Percentiles rank a stretch among this genome's conserved stretches.
These are phyloP conservation scores for Leucopsar rothschildi DNA, from an alignment of 2,113 vertebrate species.

Conservation along the genomic window DNA sequence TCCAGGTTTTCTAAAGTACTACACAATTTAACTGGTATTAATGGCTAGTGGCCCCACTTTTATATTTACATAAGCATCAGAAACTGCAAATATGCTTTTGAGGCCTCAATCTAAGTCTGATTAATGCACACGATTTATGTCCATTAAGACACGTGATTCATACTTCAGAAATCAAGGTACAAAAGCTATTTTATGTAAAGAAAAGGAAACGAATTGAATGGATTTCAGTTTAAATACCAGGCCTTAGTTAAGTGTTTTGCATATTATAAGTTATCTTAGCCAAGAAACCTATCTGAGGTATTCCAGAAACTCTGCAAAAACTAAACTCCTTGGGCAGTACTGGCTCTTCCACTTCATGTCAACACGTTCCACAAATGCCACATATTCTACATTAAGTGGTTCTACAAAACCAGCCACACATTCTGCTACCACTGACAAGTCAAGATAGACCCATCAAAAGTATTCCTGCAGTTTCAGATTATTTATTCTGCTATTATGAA, in stretches of 20 bases:
- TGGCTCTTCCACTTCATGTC: not conserved
- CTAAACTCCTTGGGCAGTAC: not conserved
- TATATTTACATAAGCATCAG: not conserved
- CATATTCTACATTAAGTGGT: not conserved
- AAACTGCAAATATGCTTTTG: not conserved
- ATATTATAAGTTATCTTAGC: not conserved
- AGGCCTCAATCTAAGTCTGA: not conserved
- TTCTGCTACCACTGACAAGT: not conserved
- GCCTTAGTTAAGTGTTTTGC: not conserved
- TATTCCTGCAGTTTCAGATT: not conserved
- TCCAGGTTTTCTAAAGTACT: not conserved
- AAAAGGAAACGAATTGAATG: not conserved
- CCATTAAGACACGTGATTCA: not conserved
- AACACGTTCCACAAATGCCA: not conserved
- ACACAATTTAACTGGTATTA: not conserved
- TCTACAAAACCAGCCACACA: not conserved
- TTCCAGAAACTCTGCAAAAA: not conserved
- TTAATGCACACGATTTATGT: not conserved
- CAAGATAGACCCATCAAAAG: not conserved
- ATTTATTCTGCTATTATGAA: not conserved
- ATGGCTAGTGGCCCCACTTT: not conserved
- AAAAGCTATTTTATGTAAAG: not conserved
- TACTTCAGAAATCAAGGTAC: not conserved
- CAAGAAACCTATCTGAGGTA: not conserved
- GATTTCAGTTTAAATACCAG: not conserved